Percentiles rank a stretch among this genome's conserved stretches.
phyloP scores from a whole-genome alignment of 2,888 invertebrate species.

The Loripinus fragilis region DNA sequence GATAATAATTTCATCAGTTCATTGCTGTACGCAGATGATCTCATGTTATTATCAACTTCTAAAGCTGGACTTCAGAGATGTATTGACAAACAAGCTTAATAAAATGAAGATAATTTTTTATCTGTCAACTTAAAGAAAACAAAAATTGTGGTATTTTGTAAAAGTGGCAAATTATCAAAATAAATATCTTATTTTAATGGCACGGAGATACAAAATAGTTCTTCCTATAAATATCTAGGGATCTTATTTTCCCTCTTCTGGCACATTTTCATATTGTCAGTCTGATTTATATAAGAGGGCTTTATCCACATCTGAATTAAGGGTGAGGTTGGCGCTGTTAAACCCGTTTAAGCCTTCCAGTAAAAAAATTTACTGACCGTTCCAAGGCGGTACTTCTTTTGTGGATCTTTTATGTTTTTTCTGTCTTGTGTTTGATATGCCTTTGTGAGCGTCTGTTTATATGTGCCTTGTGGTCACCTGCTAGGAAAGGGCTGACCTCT shows the following conservation, averaged over 20 bases:
- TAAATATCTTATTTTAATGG: background rate
- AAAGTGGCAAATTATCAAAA: background rate
- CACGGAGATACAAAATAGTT: background rate
- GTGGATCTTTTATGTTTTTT: no score
- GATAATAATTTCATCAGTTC: background rate
- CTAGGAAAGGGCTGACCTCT: no score
- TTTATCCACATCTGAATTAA: no score
- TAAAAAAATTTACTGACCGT: no score
- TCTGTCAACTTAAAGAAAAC: background rate
- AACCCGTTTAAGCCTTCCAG: no score
- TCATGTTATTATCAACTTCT: background rate
- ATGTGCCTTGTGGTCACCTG: no score
- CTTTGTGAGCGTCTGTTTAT: no score
- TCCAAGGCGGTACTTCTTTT: no score
- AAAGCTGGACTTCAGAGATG: background rate
- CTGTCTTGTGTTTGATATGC: no score
- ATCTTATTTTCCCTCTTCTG: background rate
- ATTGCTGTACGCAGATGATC: background rate
- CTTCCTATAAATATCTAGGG: background rate
- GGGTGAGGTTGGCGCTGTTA: no score
- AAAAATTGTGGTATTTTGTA: background rate
- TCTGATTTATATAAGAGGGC: background rate
- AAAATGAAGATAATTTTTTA: background rate
- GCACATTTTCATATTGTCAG: background rate
- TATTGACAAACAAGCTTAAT: background rate